phyloP scores from a whole-genome alignment of 2,888 invertebrate genomes.

The Tanytarsus gracilentus region DNA sequence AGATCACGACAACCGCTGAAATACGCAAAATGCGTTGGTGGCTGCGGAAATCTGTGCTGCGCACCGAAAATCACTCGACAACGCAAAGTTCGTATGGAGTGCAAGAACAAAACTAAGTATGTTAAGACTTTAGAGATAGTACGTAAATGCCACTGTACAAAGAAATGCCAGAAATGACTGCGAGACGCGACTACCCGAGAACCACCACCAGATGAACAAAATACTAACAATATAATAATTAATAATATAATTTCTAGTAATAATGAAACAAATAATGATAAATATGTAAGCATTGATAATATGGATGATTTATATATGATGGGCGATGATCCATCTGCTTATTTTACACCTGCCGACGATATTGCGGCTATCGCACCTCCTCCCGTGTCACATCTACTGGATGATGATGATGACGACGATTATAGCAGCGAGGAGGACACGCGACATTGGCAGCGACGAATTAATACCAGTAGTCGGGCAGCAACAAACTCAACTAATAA shows the following conservation, averaged over 20 bases:
- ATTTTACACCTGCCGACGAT: constrained; percentile 25
- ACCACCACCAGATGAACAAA: too few relatives aligned
- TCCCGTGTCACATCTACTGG: constrained; percentile 29
- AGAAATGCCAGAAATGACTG: constrained; percentile 79
- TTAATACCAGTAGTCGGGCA: not conserved
- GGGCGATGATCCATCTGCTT: constrained; percentile 15
- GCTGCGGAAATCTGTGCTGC: constrained; percentile 80
- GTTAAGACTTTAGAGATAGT: constrained; percentile 94
- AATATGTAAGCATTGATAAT: constrained; percentile 24
- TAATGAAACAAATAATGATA: constrained; percentile 31
- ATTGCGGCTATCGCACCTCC: constrained; percentile 30
- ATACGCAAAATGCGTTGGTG: constrained; percentile 74
- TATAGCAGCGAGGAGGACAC: constrained; percentile 30
- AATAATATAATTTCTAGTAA: constrained; percentile 33
- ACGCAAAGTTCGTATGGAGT: constrained; percentile 88
- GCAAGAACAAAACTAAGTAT: constrained; percentile 85
- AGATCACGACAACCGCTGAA: constrained; percentile 83
- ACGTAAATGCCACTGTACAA: constrained; percentile 91
- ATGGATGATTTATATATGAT: constrained; percentile 30
- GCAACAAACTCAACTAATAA: constrained; percentile 23
- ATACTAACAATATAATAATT: constrained; percentile 34
- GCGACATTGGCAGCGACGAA: constrained; percentile 26
- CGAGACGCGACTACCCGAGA: constrained; percentile 51
- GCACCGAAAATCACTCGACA: constrained; percentile 85
- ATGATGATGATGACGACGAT: constrained; percentile 33